phyloP scores from a whole-genome alignment of 2,888 invertebrate species.

The Morpho achilles region DNA sequence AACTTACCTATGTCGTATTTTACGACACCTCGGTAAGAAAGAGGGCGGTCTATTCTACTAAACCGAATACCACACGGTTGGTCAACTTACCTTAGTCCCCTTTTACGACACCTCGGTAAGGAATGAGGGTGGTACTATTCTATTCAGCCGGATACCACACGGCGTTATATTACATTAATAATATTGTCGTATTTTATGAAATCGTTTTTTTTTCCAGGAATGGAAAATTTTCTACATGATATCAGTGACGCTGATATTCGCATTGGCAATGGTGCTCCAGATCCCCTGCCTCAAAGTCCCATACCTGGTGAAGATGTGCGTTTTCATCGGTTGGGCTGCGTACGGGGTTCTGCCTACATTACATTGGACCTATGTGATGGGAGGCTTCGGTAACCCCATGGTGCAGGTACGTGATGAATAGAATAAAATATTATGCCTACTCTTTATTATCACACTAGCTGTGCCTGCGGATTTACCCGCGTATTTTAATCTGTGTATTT shows the following conservation, averaged over 20 bases:
- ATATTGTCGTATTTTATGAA: not conserved
- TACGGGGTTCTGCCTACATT: slow-evolving; percentile 94
- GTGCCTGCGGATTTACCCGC: too few species aligned
- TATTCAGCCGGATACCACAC: too few species aligned
- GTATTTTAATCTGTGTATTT: too few species aligned
- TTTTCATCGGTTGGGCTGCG: slow-evolving; percentile 91
- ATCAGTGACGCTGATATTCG: slow-evolving; percentile 89
- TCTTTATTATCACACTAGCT: too few species aligned
- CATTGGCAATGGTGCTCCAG: slow-evolving; percentile 88
- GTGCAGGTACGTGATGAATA: slow-evolving; percentile 80
- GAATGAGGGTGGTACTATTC: too few species aligned
- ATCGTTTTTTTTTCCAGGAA: slow-evolving; percentile 72
- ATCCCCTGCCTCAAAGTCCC: slow-evolving; percentile 85
- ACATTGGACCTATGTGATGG: slow-evolving; percentile 95
- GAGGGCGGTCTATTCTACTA: too few species aligned
- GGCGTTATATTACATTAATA: too few species aligned
- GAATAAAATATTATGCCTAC: not conserved
- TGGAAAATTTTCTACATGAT: slow-evolving; percentile 90
- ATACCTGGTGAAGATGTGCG: slow-evolving; percentile 85
- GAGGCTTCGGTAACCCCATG: slow-evolving; percentile 91
- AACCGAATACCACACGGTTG: too few species aligned
- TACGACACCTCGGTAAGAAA: too few species aligned
- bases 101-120: too few species aligned
- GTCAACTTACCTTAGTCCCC: too few species aligned
- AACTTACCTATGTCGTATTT: too few species aligned